A percentile compares a stretch with the other conserved stretches of the same genome.
Conservation (phyloP, 2,888 invertebrate species). For the Chloromyia formosa region DNA sequence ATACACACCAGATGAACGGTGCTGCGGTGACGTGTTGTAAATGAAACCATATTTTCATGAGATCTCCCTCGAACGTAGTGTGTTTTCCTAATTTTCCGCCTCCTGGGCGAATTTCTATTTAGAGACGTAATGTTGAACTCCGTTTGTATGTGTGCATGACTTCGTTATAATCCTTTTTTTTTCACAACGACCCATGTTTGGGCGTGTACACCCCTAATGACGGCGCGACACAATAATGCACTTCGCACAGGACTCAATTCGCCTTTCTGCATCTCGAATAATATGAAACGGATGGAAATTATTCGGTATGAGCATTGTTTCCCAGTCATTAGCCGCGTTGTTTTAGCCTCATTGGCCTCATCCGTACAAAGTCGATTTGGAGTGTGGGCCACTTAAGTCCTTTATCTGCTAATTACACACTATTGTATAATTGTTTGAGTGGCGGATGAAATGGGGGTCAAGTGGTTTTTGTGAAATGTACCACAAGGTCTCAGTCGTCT, state of each 20-base stretch:
- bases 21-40: too few relatives aligned
- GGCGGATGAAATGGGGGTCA: constrained; percentile 32
- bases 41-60: neutral
- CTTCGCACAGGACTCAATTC: neutral
- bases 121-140: neutral
- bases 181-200: neutral
- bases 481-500: too few relatives aligned
- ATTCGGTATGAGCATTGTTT: neutral
- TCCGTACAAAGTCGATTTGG: neutral
- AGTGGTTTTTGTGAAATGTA: constrained; percentile 4
- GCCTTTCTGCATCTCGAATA: neutral
- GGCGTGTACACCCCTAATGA: neutral
- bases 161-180: neutral
- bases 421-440: constrained; percentile 39
- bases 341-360: constrained; percentile 1
- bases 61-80: neutral
- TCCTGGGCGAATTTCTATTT: neutral
- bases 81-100: neutral
- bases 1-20: neutral
- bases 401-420: constrained; percentile 41
- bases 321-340: neutral
- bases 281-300: neutral
- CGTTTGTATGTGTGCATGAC: neutral
- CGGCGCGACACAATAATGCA: neutral
- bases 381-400: constrained; percentile 16